These are phyloP conservation scores for Chrysopilus asiliformis DNA, from an alignment of 2,888 invertebrate species.

Conservation along the genomic window DNA sequence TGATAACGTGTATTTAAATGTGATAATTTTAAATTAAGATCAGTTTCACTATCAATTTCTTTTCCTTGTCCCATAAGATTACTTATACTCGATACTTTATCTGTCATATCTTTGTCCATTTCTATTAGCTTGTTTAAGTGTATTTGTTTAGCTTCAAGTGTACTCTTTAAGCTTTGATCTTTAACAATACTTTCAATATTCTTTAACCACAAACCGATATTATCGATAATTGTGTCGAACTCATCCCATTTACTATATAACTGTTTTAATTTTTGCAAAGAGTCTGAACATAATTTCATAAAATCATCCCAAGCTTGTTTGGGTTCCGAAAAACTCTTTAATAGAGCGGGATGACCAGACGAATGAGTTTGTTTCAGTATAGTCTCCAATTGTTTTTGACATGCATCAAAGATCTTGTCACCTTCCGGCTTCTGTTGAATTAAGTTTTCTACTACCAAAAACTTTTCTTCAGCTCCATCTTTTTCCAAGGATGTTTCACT, in stretches of 20 bases:
- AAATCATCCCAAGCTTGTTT: slow-evolving; percentile 64
- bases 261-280: slow-evolving; percentile 57
- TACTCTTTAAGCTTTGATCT: slow-evolving; percentile 78
- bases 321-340: slow-evolving; percentile 60
- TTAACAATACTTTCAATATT: slow-evolving; percentile 72
- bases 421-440: slow-evolving; percentile 60
- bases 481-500: slow-evolving; percentile 70
- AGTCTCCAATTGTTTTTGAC: slow-evolving; percentile 54
- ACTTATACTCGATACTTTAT: slow-evolving; percentile 53
- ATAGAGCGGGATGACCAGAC: slow-evolving; percentile 58
- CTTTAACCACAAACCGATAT: slow-evolving; percentile 72
- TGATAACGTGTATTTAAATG: slow-evolving; percentile 71
- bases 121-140: slow-evolving; percentile 65
- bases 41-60: slow-evolving; percentile 59
- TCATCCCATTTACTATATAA: slow-evolving; percentile 69
- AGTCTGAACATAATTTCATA: slow-evolving; percentile 53
- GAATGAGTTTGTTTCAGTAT: slow-evolving; percentile 66
- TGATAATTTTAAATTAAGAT: slow-evolving; percentile 58
- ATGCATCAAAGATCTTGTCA: slow-evolving; percentile 52
- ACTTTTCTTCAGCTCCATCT: slow-evolving; percentile 61
- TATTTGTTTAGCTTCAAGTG: slow-evolving; percentile 64
- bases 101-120: slow-evolving; percentile 54
- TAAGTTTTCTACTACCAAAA: slow-evolving; percentile 60
- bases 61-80: slow-evolving; percentile 54
- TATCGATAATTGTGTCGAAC: slow-evolving; percentile 63